Conservation (phyloP, 2,113 vertebrate species). For the Gymnogyps californianus region DNA sequence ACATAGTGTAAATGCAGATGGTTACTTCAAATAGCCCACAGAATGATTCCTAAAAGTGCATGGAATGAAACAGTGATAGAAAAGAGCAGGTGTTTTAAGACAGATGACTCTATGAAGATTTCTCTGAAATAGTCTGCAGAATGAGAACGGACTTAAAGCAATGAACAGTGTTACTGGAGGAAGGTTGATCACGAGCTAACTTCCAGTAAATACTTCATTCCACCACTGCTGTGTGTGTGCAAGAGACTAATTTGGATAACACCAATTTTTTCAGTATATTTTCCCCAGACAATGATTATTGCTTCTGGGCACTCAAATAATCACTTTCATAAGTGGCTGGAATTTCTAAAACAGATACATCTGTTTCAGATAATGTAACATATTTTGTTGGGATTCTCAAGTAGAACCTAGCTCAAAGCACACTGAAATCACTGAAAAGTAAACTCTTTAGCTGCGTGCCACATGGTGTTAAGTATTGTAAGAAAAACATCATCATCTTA, state of each 20-base stretch:
- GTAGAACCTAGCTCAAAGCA: neutral
- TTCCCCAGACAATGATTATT: neutral
- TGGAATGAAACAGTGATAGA: neutral
- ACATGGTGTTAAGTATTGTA: neutral
- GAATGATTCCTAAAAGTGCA: neutral
- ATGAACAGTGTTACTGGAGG: neutral
- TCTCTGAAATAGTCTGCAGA: neutral
- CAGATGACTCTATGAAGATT: neutral
- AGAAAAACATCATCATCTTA: neutral
- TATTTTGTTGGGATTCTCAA: neutral
- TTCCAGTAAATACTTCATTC: neutral
- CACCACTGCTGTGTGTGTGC: neutral
- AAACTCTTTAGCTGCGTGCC: neutral
- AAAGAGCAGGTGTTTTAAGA: neutral
- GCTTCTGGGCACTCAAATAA: neutral
- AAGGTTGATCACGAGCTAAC: neutral
- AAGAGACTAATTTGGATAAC: neutral
- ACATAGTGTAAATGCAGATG: neutral
- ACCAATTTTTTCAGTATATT: neutral
- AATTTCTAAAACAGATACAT: neutral
- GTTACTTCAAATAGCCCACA: neutral
- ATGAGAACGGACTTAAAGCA: neutral
- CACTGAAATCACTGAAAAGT: neutral
- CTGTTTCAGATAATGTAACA: neutral
- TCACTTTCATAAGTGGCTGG: neutral